Percentiles rank a stretch among this genome's conserved stretches.
Conservation (phyloP, 2,888 invertebrate species). For the Drosophila maculinotata region DNA sequence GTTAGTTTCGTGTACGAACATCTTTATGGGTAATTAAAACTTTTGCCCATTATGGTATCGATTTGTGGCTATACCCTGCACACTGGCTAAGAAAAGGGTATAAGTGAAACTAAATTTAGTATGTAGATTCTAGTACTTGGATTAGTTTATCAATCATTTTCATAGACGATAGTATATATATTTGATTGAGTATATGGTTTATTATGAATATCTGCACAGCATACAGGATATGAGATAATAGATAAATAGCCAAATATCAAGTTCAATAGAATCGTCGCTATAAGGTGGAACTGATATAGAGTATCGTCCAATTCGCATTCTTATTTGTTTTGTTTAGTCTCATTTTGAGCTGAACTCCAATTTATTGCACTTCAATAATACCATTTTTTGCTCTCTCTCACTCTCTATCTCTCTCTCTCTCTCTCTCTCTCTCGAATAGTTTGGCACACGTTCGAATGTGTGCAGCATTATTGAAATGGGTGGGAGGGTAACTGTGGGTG, state of each 20-base stretch:
- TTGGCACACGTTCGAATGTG: slow-evolving; percentile 47
- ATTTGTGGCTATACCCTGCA: slow-evolving; percentile 21
- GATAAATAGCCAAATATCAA: neutral
- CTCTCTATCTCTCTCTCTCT: neutral
- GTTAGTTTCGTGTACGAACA: slow-evolving; percentile 70
- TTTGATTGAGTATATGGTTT: neutral
- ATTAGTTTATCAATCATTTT: no score
- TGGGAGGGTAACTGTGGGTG: slow-evolving; percentile 6
- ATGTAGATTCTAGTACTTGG: no score
- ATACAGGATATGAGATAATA: neutral
- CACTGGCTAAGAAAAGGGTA: no score
- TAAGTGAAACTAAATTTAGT: neutral
- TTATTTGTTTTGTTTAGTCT: slow-evolving; percentile 32
- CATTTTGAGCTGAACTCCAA: slow-evolving; percentile 52
- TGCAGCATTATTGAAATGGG: slow-evolving; percentile 73
- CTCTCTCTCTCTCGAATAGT: slow-evolving; percentile 25
- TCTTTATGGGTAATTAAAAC: slow-evolving; percentile 84
- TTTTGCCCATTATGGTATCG: slow-evolving; percentile 78
- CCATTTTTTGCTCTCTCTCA: slow-evolving; percentile 26
- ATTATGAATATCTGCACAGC: no score
- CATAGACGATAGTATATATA: no score
- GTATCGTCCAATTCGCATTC: slow-evolving; percentile 1
- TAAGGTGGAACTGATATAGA: neutral
- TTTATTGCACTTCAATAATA: slow-evolving; percentile 80
- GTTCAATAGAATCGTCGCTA: no score